A percentile compares a stretch with the other conserved stretches of the same genome.
These are phyloP conservation scores for Lasius platythorax DNA, from an alignment of 2,888 invertebrate species.

Conservation along the genomic window DNA sequence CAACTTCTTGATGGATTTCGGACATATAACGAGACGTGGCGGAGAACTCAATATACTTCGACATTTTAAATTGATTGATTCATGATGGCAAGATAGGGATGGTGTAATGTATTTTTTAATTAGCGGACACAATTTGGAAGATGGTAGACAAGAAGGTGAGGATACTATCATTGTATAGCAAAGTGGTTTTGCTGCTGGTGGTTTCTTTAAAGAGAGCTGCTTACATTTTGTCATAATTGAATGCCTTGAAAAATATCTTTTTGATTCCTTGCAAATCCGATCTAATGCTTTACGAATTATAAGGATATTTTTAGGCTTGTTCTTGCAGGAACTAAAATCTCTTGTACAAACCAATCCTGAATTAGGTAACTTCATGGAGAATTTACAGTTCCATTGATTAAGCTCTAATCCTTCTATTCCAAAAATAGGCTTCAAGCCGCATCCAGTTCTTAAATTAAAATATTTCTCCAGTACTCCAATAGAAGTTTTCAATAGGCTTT, in stretches of 20 bases:
- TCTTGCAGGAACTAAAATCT: slow-evolving; percentile 12
- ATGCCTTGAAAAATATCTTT: neutral
- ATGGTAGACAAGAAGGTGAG: neutral
- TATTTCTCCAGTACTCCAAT: neutral
- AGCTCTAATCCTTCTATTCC: neutral
- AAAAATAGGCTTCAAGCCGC: neutral
- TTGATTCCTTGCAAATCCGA: neutral
- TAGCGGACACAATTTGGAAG: neutral
- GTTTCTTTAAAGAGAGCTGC: neutral
- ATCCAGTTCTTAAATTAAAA: neutral
- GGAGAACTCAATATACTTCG: neutral
- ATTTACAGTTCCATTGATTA: neutral
- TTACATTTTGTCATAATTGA: neutral
- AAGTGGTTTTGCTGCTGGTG: neutral
- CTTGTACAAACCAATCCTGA: slow-evolving; percentile 19
- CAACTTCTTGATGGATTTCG: slow-evolving; percentile 8
- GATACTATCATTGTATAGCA: neutral
- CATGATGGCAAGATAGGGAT: slow-evolving; percentile 19
- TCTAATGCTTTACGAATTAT: neutral
- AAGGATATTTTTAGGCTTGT: neutral
- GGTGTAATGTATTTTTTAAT: slow-evolving; percentile 37
- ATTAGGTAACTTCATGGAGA: neutral
- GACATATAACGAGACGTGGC: slow-evolving; percentile 15
- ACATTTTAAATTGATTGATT: slow-evolving; percentile 43
- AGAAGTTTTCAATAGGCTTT: neutral